Percentiles rank a stretch among this genome's conserved stretches.
Conservation (phyloP, 1,140 invertebrate species). For the Phymorhynchus buccinoides region DNA sequence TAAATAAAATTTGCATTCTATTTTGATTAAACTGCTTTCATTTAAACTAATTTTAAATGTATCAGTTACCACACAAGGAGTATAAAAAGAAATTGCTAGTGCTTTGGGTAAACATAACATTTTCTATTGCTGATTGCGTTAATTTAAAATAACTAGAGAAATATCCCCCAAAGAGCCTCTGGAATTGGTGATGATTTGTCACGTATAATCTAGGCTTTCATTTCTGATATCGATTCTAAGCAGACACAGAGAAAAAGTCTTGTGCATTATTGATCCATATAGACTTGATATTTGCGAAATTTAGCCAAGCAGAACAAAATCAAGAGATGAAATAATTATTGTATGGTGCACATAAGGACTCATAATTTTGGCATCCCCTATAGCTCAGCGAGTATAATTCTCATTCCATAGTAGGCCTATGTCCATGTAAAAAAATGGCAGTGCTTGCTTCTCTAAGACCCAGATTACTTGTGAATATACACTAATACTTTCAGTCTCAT, state of each 20-base stretch:
- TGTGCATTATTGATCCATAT: background rate
- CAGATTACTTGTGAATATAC: background rate
- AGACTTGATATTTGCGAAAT: background rate
- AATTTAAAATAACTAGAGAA: too few species aligned
- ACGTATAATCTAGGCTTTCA: background rate
- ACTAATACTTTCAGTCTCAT: background rate
- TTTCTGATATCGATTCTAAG: background rate
- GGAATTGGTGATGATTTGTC: background rate
- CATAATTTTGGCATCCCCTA: constrained; percentile 16
- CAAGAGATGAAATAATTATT: background rate
- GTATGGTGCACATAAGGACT: background rate
- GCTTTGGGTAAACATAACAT: too few species aligned
- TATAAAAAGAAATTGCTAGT: too few species aligned
- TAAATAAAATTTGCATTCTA: too few species aligned
- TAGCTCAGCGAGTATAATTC: background rate
- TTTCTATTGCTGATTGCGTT: too few species aligned
- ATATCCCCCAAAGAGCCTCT: background rate
- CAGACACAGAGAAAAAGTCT: background rate
- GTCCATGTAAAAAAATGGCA: background rate
- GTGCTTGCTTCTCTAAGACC: background rate
- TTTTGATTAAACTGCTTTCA: too few species aligned
- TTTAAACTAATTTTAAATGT: too few species aligned
- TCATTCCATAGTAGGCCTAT: background rate
- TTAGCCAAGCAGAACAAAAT: background rate
- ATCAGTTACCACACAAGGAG: too few species aligned